Base-by-base conservation (phyloP, 2,797 vertebrate species). In the Ctenochaetus hawaiiensis region DNA sequence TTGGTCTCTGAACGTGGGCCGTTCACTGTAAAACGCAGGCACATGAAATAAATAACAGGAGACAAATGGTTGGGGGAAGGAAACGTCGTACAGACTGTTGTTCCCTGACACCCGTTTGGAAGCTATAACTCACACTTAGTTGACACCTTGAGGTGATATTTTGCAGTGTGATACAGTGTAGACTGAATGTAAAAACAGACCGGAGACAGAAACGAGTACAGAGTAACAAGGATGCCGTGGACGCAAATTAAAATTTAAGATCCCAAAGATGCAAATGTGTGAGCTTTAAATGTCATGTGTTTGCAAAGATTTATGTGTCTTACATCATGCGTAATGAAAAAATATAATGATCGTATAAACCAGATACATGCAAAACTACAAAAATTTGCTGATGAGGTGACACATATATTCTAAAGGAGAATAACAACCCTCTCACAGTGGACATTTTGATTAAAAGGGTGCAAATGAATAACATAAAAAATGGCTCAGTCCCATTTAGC, bases 1-100 rank as follows among this genome's bases (percentile, higher is more conserved):
- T 87, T 84, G 91, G 87, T 89, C 90, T 92, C 86, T 2, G 58
- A 89, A 89, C 86, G 75, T 91, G 82, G 91, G 91, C 90, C 70
- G 83, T 37, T 56, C 34, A 64, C 91, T 81, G 77, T 78, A 82
- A 88, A 85, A 77, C 20, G 67, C 82, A 83, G 72, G 65, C 80
- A 62, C 77, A 37, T 79, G 83, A 93, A 91, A 91, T 87, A 87
- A 89, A 93, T 92, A 92, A 89, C 77, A 77, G 68, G 77, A 89
- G 89, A 91, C 89, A 85, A 93, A 90, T 69, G 89, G 84, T 63
- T 43, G 53, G 62, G 72, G 79, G 75, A 78, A 86, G 87, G 83
- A 92, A 88, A 79, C 49, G 18, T 49, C 2, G n/a, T 30, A 3
- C 64, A 61, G 83, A 47, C 81, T 61, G 83, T 83, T 87, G 75